Percentiles rank a stretch among this genome's conserved stretches.
These are phyloP conservation scores for Barbus barbus DNA, from an alignment of 2,113 vertebrate species.

Conservation along the genomic window DNA sequence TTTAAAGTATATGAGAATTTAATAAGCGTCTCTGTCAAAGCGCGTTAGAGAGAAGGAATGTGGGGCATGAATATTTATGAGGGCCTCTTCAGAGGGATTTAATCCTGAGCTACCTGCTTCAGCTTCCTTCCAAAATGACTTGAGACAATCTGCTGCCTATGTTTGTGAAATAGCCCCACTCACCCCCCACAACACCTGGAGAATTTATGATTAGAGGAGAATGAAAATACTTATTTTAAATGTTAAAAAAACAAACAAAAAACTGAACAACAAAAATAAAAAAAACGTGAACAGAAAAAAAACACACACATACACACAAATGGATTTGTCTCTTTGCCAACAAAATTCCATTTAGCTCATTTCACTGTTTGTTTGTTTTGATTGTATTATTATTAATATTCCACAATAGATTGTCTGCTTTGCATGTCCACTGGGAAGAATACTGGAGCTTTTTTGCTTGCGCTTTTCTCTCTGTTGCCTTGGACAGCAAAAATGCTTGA, in stretches of 20 bases:
- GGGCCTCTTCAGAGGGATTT: slow-evolving; percentile 53
- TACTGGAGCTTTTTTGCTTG: neutral
- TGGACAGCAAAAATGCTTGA: neutral
- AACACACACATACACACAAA: neutral
- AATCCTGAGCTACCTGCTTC: slow-evolving; percentile 50
- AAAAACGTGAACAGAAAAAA: neutral
- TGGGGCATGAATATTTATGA: slow-evolving; percentile 70
- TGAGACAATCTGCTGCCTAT: slow-evolving; percentile 50
- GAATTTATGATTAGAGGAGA: slow-evolving; percentile 35
- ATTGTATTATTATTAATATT: slow-evolving; percentile 26
- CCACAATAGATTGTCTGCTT: neutral
- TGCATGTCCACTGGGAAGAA: neutral
- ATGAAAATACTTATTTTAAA: slow-evolving; percentile 32
- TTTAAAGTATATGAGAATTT: slow-evolving; percentile 70
- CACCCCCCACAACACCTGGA: slow-evolving; percentile 19
- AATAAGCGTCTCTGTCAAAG: slow-evolving; percentile 73
- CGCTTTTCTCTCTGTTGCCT: neutral
- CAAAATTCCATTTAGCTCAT: slow-evolving; percentile 3
- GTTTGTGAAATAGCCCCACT: slow-evolving; percentile 37
- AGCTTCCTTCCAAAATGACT: slow-evolving; percentile 51
- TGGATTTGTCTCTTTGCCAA: slow-evolving; percentile 28
- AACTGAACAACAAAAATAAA: neutral
- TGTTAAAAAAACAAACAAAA: neutral
- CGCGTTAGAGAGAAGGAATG: slow-evolving; percentile 57
- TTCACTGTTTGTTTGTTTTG: slow-evolving; percentile 22